phyloP scores from a whole-genome alignment of 2,797 vertebrate species.

The Propithecus deckenii region DNA sequence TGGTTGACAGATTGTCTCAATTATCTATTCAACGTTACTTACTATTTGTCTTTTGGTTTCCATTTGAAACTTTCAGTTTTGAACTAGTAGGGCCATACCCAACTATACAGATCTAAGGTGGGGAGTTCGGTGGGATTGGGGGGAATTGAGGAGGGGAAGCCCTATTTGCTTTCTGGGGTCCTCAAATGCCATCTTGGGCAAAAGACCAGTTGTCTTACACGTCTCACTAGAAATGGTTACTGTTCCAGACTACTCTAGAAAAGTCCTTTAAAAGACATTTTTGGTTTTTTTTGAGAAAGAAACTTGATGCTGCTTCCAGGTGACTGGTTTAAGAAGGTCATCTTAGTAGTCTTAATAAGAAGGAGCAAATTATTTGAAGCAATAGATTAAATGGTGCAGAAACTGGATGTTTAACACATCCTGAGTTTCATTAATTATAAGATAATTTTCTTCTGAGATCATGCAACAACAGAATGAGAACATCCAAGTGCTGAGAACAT shows the following conservation, averaged over 20 bases:
- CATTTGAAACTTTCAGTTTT: not conserved
- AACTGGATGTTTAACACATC: not conserved
- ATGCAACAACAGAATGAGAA: not conserved
- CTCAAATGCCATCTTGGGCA: not conserved
- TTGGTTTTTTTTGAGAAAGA: not conserved
- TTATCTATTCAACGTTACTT: not conserved
- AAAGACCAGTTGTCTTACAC: not conserved
- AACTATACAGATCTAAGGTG: not conserved
- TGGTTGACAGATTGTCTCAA: not conserved
- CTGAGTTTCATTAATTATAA: not conserved
- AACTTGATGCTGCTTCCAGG: not conserved
- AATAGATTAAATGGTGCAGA: not conserved
- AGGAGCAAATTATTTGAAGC: not conserved
- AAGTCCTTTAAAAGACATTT: not conserved
- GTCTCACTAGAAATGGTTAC: not conserved
- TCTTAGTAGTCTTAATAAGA: not conserved
- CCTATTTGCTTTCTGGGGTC: not conserved
- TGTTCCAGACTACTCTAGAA: not conserved
- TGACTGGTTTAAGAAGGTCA: not conserved
- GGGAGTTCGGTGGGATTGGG: not conserved
- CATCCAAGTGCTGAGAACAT: not conserved
- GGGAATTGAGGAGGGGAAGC: fast-evolving
- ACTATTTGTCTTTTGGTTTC: not conserved
- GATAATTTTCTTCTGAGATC: not conserved
- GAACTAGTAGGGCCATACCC: not conserved